A percentile compares a stretch with the other conserved stretches of the same genome.
These are phyloP conservation scores for Trachymyrmex cornetzi DNA, from an alignment of 1,140 invertebrate species.

Conservation along the genomic window DNA sequence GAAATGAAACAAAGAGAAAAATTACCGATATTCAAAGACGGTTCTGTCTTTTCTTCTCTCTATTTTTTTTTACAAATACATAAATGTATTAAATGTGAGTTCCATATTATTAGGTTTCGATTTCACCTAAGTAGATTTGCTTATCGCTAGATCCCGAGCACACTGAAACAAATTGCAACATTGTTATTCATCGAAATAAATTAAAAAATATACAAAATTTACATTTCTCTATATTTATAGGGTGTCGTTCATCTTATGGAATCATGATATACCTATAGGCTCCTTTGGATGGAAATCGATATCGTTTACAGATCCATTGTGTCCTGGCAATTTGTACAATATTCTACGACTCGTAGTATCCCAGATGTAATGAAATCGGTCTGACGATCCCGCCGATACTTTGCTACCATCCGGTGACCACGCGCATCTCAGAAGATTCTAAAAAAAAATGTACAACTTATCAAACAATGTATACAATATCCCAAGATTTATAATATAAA, in stretches of 20 bases:
- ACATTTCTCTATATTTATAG: background rate
- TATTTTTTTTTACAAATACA: background rate
- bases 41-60: background rate
- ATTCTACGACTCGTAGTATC: conserved; percentile 96
- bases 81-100: background rate
- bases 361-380: conserved; percentile 99
- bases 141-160: conserved; percentile 98
- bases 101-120: conserved; percentile 88
- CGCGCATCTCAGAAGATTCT: conserved; percentile 91
- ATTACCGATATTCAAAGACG: background rate
- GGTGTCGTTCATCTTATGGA: background rate
- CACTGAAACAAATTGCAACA: conserved; percentile 88
- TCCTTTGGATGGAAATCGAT: conserved; percentile 98
- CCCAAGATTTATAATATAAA: background rate
- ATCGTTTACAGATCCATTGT: conserved; percentile 99
- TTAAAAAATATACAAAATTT: conserved; percentile 9
- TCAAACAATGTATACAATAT: background rate
- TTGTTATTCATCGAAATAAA: conserved; percentile 10
- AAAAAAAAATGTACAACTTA: background rate
- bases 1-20: background rate
- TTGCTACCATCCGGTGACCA: conserved; percentile 94
- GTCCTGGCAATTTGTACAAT: conserved; percentile 98
- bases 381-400: conserved; percentile 96
- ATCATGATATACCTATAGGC: conserved; percentile 91
- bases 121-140: conserved; percentile 98